Conservation (phyloP, 2,797 vertebrate species). For the Enteromius paludinosus region DNA sequence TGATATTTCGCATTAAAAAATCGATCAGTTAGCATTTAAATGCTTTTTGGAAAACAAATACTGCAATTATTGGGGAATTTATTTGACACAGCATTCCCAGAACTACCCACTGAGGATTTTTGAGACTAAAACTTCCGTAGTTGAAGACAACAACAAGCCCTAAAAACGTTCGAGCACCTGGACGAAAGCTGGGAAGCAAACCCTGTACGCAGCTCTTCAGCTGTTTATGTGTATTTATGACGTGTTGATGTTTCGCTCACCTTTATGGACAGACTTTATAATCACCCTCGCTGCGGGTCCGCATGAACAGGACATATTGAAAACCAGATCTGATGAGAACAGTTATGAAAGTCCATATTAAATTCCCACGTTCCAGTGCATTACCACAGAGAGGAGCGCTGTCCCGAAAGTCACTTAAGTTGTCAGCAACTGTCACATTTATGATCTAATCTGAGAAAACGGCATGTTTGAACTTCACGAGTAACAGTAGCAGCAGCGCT, state of each 20-base stretch:
- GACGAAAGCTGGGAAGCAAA: background rate
- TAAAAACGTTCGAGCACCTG: background rate
- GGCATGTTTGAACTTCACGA: background rate
- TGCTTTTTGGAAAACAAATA: background rate
- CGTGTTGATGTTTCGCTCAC: conserved; percentile 60
- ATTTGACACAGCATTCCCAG: too few relatives aligned
- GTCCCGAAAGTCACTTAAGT: too few relatives aligned
- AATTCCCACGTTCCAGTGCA: background rate
- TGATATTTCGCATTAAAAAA: background rate
- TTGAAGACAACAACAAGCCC: background rate
- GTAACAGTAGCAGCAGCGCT: background rate
- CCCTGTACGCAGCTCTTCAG: background rate
- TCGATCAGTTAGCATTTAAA: background rate
- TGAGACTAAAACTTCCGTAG: background rate
- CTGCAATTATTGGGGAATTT: background rate
- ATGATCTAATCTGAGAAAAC: background rate
- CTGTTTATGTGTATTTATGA: background rate
- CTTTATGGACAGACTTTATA: conserved; percentile 74
- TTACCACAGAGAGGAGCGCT: background rate
- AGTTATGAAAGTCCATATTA: background rate
- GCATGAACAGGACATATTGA: conserved; percentile 77
- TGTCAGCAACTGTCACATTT: background rate
- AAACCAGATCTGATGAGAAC: conserved; percentile 58
- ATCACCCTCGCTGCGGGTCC: conserved; percentile 76
- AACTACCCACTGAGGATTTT: background rate